Percentiles rank a stretch among this genome's conserved stretches.
phyloP scores from a whole-genome alignment of 2,797 vertebrate species.

The Microhierax caerulescens region DNA sequence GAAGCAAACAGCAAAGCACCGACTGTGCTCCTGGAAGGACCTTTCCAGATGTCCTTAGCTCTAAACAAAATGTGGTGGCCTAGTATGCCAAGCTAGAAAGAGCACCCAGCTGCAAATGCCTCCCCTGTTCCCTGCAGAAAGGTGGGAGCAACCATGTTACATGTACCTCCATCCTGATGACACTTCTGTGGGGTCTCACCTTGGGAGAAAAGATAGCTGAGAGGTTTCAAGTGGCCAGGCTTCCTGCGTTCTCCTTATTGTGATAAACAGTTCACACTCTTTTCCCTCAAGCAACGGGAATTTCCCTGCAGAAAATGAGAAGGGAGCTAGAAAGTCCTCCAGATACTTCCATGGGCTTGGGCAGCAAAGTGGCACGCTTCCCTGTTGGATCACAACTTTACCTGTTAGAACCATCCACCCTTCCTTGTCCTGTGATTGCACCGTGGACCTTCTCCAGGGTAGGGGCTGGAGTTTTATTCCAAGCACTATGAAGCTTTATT shows the following conservation, averaged over 20 bases:
- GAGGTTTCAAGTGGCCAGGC: background rate
- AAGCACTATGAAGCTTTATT: background rate
- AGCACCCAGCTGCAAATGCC: background rate
- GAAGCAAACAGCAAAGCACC: background rate
- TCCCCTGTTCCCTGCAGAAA: background rate
- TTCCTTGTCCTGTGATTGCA: background rate
- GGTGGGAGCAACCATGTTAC: accelerated
- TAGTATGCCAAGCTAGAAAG: background rate
- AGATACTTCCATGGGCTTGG: background rate
- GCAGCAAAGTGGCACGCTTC: background rate
- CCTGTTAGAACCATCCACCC: background rate
- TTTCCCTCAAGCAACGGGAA: background rate
- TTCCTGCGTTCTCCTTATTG: background rate
- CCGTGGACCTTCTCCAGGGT: background rate
- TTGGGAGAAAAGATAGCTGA: background rate
- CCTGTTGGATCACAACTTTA: background rate
- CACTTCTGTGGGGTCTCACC: background rate
- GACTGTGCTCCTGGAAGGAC: background rate
- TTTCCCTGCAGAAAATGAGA: background rate
- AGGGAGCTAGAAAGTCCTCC: background rate
- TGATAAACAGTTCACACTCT: background rate
- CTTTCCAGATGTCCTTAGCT: background rate
- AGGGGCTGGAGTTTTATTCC: background rate
- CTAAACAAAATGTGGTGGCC: background rate
- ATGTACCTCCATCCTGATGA: background rate